Evolutionary conservation across 1,140 invertebrate genomes (phyloP).

Genomic region (Latrodectus geometricus): DNA sequence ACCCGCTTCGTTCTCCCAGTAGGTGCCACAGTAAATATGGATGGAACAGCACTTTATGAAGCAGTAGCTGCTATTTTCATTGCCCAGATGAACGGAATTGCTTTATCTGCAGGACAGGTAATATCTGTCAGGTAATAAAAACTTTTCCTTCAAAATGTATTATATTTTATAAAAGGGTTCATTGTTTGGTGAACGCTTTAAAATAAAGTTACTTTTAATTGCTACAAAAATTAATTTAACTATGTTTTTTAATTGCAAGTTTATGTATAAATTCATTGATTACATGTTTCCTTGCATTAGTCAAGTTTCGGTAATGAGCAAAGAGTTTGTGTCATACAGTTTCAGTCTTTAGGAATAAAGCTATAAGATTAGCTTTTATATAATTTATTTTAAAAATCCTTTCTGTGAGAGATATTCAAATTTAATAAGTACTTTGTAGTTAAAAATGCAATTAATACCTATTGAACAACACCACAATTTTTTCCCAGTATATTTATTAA

Average conservation of each 20-base stretch:
- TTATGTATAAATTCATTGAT: too few relatives aligned
- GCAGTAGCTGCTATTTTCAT: slow-evolving; percentile 90
- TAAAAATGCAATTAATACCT: too few relatives aligned
- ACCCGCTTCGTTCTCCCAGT: slow-evolving; percentile 92
- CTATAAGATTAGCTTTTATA: too few relatives aligned
- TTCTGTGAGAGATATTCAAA: too few relatives aligned
- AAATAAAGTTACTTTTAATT: neutral
- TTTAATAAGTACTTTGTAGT: too few relatives aligned
- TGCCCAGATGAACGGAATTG: slow-evolving; percentile 89
- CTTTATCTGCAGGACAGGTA: slow-evolving; percentile 73
- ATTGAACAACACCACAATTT: too few relatives aligned
- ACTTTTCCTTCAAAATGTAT: neutral
- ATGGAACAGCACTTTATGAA: slow-evolving; percentile 93
- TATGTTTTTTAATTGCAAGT: neutral
- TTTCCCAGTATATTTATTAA: too few relatives aligned
- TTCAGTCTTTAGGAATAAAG: too few relatives aligned
- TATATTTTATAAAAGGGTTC: neutral
- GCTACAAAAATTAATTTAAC: neutral
- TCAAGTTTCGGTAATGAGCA: too few relatives aligned
- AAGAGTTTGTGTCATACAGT: too few relatives aligned
- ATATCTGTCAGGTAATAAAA: slow-evolving; percentile 79
- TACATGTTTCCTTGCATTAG: too few relatives aligned
- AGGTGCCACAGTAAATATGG: slow-evolving; percentile 93
- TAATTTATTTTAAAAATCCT: too few relatives aligned
- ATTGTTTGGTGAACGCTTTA: neutral